Conservation (phyloP, 2,113 vertebrate genomes). For the Erythrolamprus reginae region DNA sequence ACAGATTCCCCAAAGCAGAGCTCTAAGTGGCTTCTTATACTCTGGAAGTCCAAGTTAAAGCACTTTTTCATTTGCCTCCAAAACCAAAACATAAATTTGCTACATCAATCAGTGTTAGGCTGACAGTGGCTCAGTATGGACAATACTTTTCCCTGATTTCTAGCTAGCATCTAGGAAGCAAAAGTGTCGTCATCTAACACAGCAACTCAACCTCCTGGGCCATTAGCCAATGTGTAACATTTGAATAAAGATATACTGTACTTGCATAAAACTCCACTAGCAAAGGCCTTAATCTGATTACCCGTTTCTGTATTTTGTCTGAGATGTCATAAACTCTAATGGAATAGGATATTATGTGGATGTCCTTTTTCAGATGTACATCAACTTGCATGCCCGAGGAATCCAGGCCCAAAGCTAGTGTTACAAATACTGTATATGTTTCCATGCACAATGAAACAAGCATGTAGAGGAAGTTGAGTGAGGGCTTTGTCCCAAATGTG, state of each 20-base stretch:
- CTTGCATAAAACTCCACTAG: background rate
- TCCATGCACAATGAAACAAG: background rate
- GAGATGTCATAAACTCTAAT: background rate
- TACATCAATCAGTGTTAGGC: conserved; percentile 58
- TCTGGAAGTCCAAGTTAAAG: conserved; percentile 60
- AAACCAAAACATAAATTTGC: conserved; percentile 49
- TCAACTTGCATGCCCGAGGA: background rate
- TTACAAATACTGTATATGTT: background rate
- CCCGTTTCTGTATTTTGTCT: background rate
- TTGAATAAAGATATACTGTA: background rate
- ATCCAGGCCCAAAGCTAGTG: background rate
- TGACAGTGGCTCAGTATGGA: conserved; percentile 22
- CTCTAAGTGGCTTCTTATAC: conserved; percentile 36
- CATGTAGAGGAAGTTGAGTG: background rate
- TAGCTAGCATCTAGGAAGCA: background rate
- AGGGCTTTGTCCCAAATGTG: background rate
- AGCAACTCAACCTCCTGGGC: background rate
- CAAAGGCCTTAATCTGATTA: background rate
- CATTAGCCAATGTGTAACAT: background rate
- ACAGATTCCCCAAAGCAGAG: conserved; percentile 54
- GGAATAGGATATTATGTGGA: background rate
- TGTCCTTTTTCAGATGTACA: background rate
- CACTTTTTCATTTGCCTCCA: conserved; percentile 56
- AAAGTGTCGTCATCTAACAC: background rate
- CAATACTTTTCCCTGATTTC: background rate